phyloP scores from a whole-genome alignment of 2,888 invertebrate species.

The Drepanosiphum platanoidis region DNA sequence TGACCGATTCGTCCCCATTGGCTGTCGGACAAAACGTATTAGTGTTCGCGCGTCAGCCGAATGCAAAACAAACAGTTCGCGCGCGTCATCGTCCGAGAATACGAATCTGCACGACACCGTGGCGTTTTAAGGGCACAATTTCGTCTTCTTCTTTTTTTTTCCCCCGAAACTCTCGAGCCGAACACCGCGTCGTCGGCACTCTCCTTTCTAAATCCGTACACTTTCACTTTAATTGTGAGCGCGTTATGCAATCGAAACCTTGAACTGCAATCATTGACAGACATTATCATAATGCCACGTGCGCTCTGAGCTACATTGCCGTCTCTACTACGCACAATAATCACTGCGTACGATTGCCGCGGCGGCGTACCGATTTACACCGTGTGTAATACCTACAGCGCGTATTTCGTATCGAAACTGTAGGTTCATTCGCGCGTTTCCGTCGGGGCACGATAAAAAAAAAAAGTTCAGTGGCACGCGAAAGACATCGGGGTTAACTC shows the following conservation, averaged over 20 bases:
- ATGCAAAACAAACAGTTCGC: not conserved
- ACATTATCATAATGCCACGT: conserved; percentile 37
- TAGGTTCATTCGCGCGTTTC: not conserved
- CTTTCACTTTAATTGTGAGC: conserved; percentile 61
- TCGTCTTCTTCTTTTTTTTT: not conserved
- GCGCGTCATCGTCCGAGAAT: not conserved
- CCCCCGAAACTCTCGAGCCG: conserved; percentile 11
- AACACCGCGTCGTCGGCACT: conserved; percentile 19
- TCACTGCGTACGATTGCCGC: not conserved
- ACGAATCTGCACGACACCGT: not conserved
- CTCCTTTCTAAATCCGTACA: conserved; percentile 49
- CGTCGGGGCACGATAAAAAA: no score
- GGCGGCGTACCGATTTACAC: not conserved
- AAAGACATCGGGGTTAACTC: no score
- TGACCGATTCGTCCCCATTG: not conserved
- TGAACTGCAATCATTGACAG: conserved; percentile 52
- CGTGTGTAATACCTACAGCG: not conserved
- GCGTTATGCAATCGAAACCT: conserved; percentile 57
- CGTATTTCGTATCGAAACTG: not conserved
- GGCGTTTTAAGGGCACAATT: conserved; percentile 1
- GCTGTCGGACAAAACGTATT: conserved; percentile 8
- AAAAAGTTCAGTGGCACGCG: not conserved
- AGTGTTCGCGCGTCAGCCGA: not conserved
- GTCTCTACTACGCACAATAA: not conserved
- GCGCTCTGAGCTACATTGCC: not conserved